Conservation (phyloP, 2,888 invertebrate species). For the Tipula lateralis region DNA sequence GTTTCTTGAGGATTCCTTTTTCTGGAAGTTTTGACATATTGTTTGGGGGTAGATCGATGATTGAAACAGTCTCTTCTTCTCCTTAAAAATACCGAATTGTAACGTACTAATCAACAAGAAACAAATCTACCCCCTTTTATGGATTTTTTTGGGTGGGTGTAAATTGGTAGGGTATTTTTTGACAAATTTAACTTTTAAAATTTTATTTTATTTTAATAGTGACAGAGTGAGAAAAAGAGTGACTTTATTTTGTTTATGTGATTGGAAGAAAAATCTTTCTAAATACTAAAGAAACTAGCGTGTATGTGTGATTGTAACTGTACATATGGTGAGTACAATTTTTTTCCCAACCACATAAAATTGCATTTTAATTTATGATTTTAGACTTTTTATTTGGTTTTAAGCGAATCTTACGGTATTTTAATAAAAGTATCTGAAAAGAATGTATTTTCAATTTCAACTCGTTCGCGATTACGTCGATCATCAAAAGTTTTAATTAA, state of each 20-base stretch:
- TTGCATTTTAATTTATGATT: background rate
- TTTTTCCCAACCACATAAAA: background rate
- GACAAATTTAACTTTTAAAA: too few relatives aligned
- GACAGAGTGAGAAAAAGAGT: slow-evolving; percentile 24
- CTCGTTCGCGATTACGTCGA: background rate
- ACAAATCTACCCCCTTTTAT: slow-evolving; percentile 28
- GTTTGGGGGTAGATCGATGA: slow-evolving; percentile 74
- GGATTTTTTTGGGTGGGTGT: slow-evolving; percentile 2
- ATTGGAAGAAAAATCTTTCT: background rate
- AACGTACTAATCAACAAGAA: slow-evolving; percentile 30
- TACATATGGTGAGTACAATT: background rate
- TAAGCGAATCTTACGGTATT: background rate
- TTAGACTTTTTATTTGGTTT: background rate
- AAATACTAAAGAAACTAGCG: background rate
- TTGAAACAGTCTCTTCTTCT: slow-evolving; percentile 73
- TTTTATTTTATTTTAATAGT: background rate
- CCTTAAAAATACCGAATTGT: slow-evolving; percentile 49
- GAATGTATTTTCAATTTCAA: background rate
- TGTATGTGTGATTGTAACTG: background rate
- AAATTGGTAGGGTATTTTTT: background rate
- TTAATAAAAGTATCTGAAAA: background rate
- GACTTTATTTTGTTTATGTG: slow-evolving; percentile 29
- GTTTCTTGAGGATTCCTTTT: slow-evolving; percentile 89
- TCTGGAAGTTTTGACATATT: slow-evolving; percentile 74
- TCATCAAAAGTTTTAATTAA: background rate